Percentiles rank a stretch among this genome's conserved stretches.
phyloP scores from a whole-genome alignment of 2,797 vertebrate species.

The Danio choprae region DNA sequence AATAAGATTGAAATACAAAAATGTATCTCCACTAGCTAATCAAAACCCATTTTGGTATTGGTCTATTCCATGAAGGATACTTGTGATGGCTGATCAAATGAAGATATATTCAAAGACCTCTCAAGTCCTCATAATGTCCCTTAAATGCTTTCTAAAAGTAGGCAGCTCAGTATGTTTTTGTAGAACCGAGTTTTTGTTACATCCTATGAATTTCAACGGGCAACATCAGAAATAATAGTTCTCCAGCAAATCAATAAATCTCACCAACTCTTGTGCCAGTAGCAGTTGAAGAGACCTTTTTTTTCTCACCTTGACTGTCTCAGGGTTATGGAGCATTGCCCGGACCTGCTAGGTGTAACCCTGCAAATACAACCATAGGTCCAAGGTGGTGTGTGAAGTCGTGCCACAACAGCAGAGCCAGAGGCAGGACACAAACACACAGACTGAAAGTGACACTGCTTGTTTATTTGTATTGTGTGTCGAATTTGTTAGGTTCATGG shows the following conservation, averaged over 20 bases:
- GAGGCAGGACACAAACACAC: neutral
- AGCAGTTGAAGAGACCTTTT: constrained; percentile 13
- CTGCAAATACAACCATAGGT: constrained; percentile 20
- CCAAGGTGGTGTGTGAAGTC: constrained; percentile 36
- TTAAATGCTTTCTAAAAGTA: neutral
- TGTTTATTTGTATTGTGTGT: constrained; percentile 4
- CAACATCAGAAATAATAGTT: constrained; percentile 5
- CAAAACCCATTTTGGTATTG: neutral
- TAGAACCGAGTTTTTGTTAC: neutral
- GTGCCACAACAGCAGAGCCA: constrained; percentile 15
- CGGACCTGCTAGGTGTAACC: constrained; percentile 35
- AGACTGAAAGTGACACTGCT: constrained; percentile 2
- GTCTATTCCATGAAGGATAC: neutral
- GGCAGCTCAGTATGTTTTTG: neutral
- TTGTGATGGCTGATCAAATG: neutral
- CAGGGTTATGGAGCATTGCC: constrained; percentile 21
- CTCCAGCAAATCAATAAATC: constrained; percentile 20
- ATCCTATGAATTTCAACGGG: neutral
- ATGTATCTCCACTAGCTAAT: neutral
- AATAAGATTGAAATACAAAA: neutral
- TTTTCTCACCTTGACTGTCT: constrained; percentile 17
- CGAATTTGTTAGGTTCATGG: neutral
- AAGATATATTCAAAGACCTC: neutral
- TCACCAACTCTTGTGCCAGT: neutral
- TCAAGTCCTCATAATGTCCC: neutral